These are phyloP conservation scores for Jaculus jaculus DNA, from an alignment of 2,113 vertebrate species.

Conservation along the genomic window DNA sequence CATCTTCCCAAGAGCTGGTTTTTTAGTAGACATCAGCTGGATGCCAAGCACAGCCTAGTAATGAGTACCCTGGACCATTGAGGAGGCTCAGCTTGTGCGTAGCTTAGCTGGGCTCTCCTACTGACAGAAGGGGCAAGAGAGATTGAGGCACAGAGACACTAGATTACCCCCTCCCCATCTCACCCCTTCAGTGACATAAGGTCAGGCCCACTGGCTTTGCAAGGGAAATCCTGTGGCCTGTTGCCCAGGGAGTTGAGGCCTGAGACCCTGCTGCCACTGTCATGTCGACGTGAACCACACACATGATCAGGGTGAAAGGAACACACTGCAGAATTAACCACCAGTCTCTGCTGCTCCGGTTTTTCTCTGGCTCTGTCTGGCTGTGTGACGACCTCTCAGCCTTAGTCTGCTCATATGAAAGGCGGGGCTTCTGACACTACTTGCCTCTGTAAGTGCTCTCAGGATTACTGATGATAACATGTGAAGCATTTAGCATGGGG, in stretches of 20 bases:
- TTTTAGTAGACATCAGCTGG: neutral
- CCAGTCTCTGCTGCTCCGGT: neutral
- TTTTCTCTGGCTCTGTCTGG: neutral
- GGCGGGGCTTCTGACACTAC: neutral
- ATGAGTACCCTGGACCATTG: neutral
- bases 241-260: too few species aligned
- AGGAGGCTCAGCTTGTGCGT: neutral
- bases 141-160: accelerated
- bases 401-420: neutral
- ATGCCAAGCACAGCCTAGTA: neutral
- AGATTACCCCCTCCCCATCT: neutral
- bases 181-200: neutral
- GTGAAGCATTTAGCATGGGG: neutral
- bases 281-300: too few species aligned
- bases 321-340: too few species aligned
- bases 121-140: neutral
- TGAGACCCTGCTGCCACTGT: too few species aligned
- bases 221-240: too few species aligned
- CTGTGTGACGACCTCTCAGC: accelerated
- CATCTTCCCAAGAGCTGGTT: neutral
- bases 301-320: too few species aligned
- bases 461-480: neutral
- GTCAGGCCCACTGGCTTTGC: neutral
- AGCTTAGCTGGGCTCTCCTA: too few species aligned
- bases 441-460: neutral